Base-by-base conservation (phyloP, 2,797 vertebrate genomes). In the Arnoldichthys spilopterus region DNA sequence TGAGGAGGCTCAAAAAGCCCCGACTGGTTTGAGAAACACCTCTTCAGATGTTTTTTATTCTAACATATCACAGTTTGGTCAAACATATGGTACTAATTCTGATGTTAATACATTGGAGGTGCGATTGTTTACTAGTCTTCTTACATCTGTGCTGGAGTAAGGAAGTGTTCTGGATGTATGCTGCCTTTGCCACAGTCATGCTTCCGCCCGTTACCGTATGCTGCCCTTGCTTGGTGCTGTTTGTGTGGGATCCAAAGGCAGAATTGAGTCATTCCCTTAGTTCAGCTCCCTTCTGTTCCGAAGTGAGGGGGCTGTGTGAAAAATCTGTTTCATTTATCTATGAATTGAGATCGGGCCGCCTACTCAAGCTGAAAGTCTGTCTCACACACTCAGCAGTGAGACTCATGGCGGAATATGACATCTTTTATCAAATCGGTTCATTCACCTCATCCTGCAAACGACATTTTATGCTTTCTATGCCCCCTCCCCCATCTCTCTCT, bases 241-340 rank as follows among this genome's bases (percentile, higher is more conserved):
- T 82, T 82, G 80, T 82, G 82, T 86, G 80, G 82, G 77, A 80
- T 82, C 58, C 68, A 43, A 79, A 79, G 74, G 77, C 79, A 84
- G 77, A 84, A 82, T 82, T 82, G 82, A 84, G 77, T 82, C 85
- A 86, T 84, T 63, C 79, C 72, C 75, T 84, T 73, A 81, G 79
- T 84, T 84, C 37, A 56, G 84, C 66, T 84, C 73, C 82, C 80
- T 84, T 83, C 83, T 82, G 74, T 37, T 80, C 72, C 83, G 80
- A 81, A 90, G 86, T 87, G 82, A 87, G 85, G 79, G 80, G 81
- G 84, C 81, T 77, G 56, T 71, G 75, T 88, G 89, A 82, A 89
- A 91, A 88, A 90, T 91, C 85, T 86, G 77, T 87, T 90, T 90
- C 88, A 89, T 93, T 88, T 89, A 88, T 90, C 89, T 87, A 77